Evolutionary conservation across 1,140 invertebrate species (phyloP), one percentile per base, ranked within the genome.

Genomic region (Neotoxoptera formosana): DNA sequence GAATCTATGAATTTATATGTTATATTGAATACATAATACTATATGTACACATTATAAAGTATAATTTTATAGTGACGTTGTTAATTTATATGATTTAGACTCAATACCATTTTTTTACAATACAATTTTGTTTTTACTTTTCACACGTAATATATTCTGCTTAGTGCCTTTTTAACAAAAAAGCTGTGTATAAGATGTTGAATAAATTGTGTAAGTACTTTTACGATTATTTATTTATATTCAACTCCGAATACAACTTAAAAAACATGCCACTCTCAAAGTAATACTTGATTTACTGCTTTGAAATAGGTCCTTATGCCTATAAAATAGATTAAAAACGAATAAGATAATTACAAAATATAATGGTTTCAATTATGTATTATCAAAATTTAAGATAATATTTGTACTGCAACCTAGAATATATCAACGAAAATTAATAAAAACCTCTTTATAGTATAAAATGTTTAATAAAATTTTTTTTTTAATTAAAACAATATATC

Each of bases 141-240:
- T 76, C 60, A 76, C n/a, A n/a, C 14, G n/a, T 56, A 23, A 56
- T 76, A n/a, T 76, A 76, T 76, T 76, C n/a, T 76, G 60, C 60
- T 76, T 76, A 76, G 14, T 76, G 60, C 60, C 60, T 76, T 76
- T 76, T 76, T 76, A 76, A 76, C 60, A 76, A 76, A 76, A 76
- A 14, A 76, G n/a, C 30, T 76, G n/a, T 76, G 30, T 76, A 76
- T 76, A n/a, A 76, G 30, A 76, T 76, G 17, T n/a, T 76, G 30
- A 76, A 76, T 76, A 76, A 76, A 76, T n/a, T 76, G n/a, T 76
- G n/a, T 76, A 34, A 76, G 60, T 76, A n/a, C 60, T 76, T 23
- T 17, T n/a, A 76, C 14, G 60, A 30, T 6, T 76, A 76, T 76
- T 76, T 76, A 76, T 76, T 76, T 17, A 76, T n/a, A 76, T 20